phyloP scores from a whole-genome alignment of 1,140 invertebrate genomes.

The Onthophagus taurus region DNA sequence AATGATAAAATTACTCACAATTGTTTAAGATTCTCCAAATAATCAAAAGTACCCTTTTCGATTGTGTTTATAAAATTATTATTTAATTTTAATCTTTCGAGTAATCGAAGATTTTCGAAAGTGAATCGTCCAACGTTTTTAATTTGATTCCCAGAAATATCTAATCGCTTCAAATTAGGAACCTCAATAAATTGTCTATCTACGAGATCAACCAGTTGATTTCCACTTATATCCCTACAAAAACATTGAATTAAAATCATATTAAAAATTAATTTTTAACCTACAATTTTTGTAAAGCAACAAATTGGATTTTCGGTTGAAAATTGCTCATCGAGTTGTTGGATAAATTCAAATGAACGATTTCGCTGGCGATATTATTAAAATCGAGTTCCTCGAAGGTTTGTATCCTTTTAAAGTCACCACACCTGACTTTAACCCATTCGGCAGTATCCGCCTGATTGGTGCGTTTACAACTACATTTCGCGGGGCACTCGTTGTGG shows the following conservation, averaged over 20 bases:
- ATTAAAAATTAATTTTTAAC: conserved; percentile 12
- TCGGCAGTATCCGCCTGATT: conserved; percentile 28
- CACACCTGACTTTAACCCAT: conserved; percentile 40
- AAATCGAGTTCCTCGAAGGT: conserved; percentile 40
- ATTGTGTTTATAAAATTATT: conserved; percentile 60
- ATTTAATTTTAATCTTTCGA: conserved; percentile 56
- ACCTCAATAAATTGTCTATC: conserved; percentile 63
- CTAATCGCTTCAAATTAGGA: conserved; percentile 55
- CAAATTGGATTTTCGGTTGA: conserved; percentile 31
- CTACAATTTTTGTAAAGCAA: conserved; percentile 37
- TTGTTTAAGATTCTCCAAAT: conserved; percentile 53
- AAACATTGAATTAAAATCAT: conserved; percentile 17
- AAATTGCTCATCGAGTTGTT: conserved; percentile 32
- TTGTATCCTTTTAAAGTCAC: conserved; percentile 33
- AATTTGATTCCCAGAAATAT: conserved; percentile 57
- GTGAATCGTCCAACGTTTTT: conserved; percentile 50
- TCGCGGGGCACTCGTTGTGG: conserved; percentile 25
- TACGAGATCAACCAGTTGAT: conserved; percentile 63
- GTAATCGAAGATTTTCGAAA: conserved; percentile 50
- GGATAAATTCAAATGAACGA: conserved; percentile 38
- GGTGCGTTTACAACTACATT: conserved; percentile 31
- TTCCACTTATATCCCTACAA: conserved; percentile 65
- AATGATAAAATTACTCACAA: conserved; percentile 51
- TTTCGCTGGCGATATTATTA: conserved; percentile 36
- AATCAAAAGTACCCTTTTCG: conserved; percentile 55